These are phyloP conservation scores for Myripristis murdjan DNA, from an alignment of 2,797 vertebrate species.

Conservation along the genomic window DNA sequence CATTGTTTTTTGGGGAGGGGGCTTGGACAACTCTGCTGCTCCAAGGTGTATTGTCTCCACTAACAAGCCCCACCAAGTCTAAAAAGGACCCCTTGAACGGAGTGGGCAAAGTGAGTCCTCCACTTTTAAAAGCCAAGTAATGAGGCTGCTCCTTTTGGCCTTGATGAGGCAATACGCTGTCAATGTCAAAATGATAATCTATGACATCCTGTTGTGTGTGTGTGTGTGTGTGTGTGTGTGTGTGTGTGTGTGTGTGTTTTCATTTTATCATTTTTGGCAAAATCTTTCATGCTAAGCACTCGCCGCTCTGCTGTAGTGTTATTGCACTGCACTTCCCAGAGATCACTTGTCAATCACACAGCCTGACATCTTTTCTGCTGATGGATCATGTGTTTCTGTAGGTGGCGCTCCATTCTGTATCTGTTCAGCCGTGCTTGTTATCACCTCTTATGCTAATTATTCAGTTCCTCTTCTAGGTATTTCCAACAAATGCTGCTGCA, in stretches of 20 bases:
- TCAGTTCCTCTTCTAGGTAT: too few relatives aligned
- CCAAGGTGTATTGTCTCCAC: slow-evolving; percentile 76
- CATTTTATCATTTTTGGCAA: background rate
- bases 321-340: background rate
- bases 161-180: background rate
- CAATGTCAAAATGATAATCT: background rate
- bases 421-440: too few relatives aligned
- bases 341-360: background rate
- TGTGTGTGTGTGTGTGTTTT: too few relatives aligned
- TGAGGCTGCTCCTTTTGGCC: slow-evolving; percentile 71
- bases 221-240: too few relatives aligned
- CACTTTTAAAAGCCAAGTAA: slow-evolving; percentile 75
- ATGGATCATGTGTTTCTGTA: too few relatives aligned
- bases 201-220: background rate
- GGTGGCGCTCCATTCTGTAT: too few relatives aligned
- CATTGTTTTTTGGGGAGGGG: slow-evolving; percentile 83
- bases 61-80: slow-evolving; percentile 75
- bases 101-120: slow-evolving; percentile 67
- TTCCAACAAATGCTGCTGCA: too few relatives aligned
- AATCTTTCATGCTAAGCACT: background rate
- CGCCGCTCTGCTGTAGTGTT: background rate
- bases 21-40: slow-evolving; percentile 69
- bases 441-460: too few relatives aligned
- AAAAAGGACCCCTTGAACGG: slow-evolving; percentile 56
- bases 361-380: too few relatives aligned